Base-by-base conservation (phyloP, 1,140 invertebrate species). In the Drosophila ananassae region DNA sequence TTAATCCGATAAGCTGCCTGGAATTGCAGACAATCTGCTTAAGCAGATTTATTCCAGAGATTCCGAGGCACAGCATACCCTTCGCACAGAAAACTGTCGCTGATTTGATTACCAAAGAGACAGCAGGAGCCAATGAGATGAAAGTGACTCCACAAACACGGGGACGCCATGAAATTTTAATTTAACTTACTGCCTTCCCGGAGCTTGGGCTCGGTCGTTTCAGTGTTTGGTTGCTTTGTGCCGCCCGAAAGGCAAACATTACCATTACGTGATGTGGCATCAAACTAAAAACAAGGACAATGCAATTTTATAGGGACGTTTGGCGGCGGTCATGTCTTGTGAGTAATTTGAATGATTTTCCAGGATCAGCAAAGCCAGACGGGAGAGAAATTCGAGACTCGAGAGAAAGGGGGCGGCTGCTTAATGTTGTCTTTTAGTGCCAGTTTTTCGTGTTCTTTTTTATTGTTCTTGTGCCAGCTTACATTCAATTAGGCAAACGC, bases 271-370 rank as follows among this genome's bases (percentile, higher is more conserved):
- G 63, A 60, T 37, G 46, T 21, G 79, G 56, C 68, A 81, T 69
- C 78, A 39, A 79, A 77, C 62, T 76, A 68, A 69, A 84, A 85
- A 72, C 61, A 75, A 82, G 81, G 72, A 77, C 79, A 87, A 73
- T 87, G 82, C 83, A 87, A 73, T 83, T 87, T 87, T 87, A 87
- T 89, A 69, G 83, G 83, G 67, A 78, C 73, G 82, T 87, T 83
- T 78, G 61, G 54, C 58, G 66, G 67, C 59, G 22, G 25, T 47
- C 51, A 22, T 37, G 60, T 73, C 72, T 68, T 73, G 60, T 46
- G 48, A 54, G 72, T 67, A 75, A 76, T 68, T 76, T 55, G 46
- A 71, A 71, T 69, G 74, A 75, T 79, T 73, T 44, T 34, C 54
- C 58, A 64, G 73, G 61, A 78, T 41, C 41, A 72, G 59, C 46